Conservation (phyloP, 2,113 vertebrate genomes). For the Crotalus viridis region DNA sequence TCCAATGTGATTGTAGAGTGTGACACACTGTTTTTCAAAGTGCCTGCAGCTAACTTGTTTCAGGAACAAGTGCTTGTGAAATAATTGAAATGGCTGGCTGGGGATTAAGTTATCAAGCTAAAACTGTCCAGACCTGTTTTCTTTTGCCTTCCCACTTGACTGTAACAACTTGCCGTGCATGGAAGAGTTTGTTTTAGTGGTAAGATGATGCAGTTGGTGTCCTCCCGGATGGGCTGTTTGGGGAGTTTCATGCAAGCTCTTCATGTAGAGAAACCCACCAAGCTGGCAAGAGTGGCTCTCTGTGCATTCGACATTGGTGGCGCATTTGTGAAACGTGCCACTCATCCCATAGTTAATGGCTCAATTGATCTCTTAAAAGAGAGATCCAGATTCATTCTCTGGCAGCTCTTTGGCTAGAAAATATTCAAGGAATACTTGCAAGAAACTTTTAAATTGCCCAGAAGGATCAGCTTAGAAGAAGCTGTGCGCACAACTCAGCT, state of each 20-base stretch:
- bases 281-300: not conserved
- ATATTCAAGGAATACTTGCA: not conserved
- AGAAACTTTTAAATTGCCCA: not conserved
- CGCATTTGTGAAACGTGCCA: not conserved
- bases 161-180: not conserved
- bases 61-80: not conserved
- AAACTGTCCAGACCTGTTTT: constrained; percentile 7
- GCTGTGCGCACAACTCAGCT: not conserved
- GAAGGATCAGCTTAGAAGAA: not conserved
- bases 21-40: not conserved
- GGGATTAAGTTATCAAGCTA: not conserved
- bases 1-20: not conserved
- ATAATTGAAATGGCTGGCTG: not conserved
- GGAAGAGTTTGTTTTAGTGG: not conserved
- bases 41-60: not conserved
- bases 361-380: not conserved
- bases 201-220: not conserved
- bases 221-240: not conserved
- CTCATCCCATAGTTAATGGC: not conserved
- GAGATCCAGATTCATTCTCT: not conserved
- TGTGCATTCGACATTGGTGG: not conserved
- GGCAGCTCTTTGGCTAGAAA: not conserved
- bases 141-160: not conserved
- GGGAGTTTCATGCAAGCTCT: not conserved
- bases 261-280: not conserved